phyloP scores from a whole-genome alignment of 1,140 invertebrate genomes.

The Neodiprion virginianus region DNA sequence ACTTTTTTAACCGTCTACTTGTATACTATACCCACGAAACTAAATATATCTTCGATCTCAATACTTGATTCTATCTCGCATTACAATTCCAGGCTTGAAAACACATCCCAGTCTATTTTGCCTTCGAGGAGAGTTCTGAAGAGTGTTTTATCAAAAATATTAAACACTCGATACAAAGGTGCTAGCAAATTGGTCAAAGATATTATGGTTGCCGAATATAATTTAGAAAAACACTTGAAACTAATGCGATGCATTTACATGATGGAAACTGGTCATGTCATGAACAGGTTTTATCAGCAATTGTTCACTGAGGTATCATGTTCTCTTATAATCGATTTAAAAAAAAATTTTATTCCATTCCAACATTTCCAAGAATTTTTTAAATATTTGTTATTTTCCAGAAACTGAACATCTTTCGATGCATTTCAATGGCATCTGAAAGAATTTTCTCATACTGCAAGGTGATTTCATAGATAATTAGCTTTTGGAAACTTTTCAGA shows the following conservation, averaged over 20 bases:
- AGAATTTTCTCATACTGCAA: no score
- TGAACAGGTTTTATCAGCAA: slow-evolving; percentile 68
- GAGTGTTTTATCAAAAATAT: slow-evolving; percentile 52
- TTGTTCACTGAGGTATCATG: slow-evolving; percentile 65
- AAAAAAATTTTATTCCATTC: slow-evolving; percentile 45
- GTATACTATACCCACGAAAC: no score
- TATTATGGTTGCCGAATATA: slow-evolving; percentile 61
- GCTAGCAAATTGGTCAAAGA: slow-evolving; percentile 62
- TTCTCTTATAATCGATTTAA: slow-evolving; percentile 43
- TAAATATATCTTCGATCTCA: no score
- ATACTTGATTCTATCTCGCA: no score
- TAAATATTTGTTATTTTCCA: slow-evolving; percentile 40
- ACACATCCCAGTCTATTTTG: slow-evolving; percentile 42
- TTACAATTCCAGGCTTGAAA: slow-evolving; percentile 39
- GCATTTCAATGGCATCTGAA: slow-evolving; percentile 19
- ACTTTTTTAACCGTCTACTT: no score
- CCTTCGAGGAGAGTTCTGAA: slow-evolving; percentile 57
- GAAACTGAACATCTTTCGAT: slow-evolving; percentile 23
- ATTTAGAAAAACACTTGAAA: slow-evolving; percentile 60
- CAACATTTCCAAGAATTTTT: slow-evolving; percentile 42
- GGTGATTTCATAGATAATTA: no score
- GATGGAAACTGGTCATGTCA: slow-evolving; percentile 68
- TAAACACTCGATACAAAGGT: slow-evolving; percentile 58
- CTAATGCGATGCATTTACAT: slow-evolving; percentile 66
- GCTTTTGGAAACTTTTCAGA: slow-evolving; percentile 42